These are phyloP conservation scores for Pseudomyrmex flavicornis DNA, from an alignment of 1,140 invertebrate species.

Conservation along the genomic window DNA sequence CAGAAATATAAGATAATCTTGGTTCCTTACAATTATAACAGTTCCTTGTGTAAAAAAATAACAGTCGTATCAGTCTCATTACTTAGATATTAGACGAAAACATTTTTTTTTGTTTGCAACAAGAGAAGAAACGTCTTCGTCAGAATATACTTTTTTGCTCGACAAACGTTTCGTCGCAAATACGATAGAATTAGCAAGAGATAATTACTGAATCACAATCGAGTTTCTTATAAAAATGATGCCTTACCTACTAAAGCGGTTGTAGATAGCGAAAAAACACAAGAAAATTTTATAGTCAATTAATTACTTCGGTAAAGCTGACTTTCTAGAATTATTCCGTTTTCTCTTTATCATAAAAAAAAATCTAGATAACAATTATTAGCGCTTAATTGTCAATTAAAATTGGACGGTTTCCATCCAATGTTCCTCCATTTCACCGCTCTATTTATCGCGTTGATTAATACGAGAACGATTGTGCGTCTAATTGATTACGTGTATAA, in stretches of 20 bases:
- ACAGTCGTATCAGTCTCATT: too few species aligned
- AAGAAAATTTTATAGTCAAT: constrained; percentile 23
- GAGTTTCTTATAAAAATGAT: background rate
- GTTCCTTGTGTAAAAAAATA: too few species aligned
- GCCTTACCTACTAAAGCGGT: background rate
- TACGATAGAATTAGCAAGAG: constrained; percentile 21
- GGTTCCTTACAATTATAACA: too few species aligned
- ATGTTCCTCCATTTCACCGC: too few species aligned
- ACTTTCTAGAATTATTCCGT: constrained; percentile 15
- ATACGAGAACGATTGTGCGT: too few species aligned
- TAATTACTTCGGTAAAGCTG: constrained; percentile 11
- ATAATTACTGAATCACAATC: background rate
- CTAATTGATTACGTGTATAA: too few species aligned
- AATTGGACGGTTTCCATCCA: background rate
- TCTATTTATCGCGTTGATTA: background rate
- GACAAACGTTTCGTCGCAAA: background rate
- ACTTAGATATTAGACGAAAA: too few species aligned
- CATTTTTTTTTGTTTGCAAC: too few species aligned
- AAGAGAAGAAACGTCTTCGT: too few species aligned
- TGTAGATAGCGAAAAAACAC: background rate
- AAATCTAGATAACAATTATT: background rate
- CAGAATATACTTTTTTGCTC: too few species aligned
- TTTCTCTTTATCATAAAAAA: background rate
- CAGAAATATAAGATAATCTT: too few species aligned
- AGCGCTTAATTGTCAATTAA: background rate